A percentile compares a stretch with the other conserved stretches of the same genome.
Conservation (phyloP, 2,888 invertebrate genomes). For the Cotesia congregata region DNA sequence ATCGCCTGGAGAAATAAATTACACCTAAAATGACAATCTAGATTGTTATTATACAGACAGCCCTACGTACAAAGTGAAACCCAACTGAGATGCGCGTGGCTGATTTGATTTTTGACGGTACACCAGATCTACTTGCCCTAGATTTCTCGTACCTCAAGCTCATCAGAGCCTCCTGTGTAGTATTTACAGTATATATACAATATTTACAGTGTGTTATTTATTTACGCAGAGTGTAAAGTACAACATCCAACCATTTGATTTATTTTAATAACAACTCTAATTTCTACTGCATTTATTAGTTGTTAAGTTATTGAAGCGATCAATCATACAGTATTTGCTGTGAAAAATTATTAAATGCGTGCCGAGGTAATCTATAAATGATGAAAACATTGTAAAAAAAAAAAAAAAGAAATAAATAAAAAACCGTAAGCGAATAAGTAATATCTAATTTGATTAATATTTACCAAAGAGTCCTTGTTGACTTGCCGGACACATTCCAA, state of each 20-base stretch:
- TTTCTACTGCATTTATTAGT: too few relatives aligned
- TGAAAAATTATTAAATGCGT: too few relatives aligned
- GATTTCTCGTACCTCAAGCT: conserved; percentile 38
- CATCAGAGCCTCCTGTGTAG: conserved; percentile 45
- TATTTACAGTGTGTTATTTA: conserved; percentile 49
- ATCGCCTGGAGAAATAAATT: conserved; percentile 41
- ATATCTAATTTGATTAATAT: not conserved
- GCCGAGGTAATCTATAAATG: too few relatives aligned
- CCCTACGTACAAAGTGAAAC: conserved; percentile 44
- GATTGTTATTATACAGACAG: conserved; percentile 52
- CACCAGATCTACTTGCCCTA: conserved; percentile 20
- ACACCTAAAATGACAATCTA: conserved; percentile 30
- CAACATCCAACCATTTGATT: not conserved
- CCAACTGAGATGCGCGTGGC: conserved; percentile 38
- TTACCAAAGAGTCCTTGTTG: conserved; percentile 64
- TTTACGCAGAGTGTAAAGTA: conserved; percentile 22
- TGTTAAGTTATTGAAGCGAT: too few relatives aligned
- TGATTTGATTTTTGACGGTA: conserved; percentile 17
- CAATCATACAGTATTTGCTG: too few relatives aligned
- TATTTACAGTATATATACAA: conserved; percentile 48
- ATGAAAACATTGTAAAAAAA: conserved; percentile 9
- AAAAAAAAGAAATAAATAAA: not conserved
- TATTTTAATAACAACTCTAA: too few relatives aligned
- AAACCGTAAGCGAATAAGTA: not conserved
- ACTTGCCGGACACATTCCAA: conserved; percentile 65